phyloP scores from a whole-genome alignment of 1,140 invertebrate species.

The Phymorhynchus buccinoides region DNA sequence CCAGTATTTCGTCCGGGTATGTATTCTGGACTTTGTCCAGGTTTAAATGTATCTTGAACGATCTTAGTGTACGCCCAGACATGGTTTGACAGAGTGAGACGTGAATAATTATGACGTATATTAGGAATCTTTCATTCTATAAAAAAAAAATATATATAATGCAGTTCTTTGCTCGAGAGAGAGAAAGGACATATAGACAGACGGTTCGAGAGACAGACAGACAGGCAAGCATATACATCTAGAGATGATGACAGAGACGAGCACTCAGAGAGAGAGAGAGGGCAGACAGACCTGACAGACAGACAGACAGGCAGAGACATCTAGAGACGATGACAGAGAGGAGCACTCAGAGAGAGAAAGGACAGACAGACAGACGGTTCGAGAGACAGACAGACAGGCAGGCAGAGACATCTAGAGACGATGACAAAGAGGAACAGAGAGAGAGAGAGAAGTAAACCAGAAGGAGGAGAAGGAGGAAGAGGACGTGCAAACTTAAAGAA shows the following conservation, averaged over 20 bases:
- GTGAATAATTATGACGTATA: too few species aligned
- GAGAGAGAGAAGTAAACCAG: background rate
- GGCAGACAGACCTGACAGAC: background rate
- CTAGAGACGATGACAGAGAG: too few species aligned
- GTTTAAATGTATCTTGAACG: too few species aligned
- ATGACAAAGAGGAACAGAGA: background rate
- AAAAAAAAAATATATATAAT: too few species aligned
- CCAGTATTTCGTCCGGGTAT: too few species aligned
- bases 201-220: constrained; percentile 2
- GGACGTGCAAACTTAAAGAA: background rate
- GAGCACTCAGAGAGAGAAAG: background rate
- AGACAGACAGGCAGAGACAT: background rate
- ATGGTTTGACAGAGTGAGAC: too few species aligned
- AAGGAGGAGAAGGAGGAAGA: background rate
- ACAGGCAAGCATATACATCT: background rate
- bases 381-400: constrained; percentile 4
- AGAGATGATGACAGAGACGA: background rate
- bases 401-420: background rate
- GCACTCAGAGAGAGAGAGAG: background rate
- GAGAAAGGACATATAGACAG: background rate
- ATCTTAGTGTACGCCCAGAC: too few species aligned
- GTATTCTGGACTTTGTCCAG: too few species aligned
- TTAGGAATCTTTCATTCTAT: too few species aligned
- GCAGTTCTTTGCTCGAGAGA: too few species aligned
- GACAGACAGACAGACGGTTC: background rate